These are phyloP conservation scores for Castor canadensis DNA, from an alignment of 2,113 vertebrate genomes.

Conservation along the genomic window DNA sequence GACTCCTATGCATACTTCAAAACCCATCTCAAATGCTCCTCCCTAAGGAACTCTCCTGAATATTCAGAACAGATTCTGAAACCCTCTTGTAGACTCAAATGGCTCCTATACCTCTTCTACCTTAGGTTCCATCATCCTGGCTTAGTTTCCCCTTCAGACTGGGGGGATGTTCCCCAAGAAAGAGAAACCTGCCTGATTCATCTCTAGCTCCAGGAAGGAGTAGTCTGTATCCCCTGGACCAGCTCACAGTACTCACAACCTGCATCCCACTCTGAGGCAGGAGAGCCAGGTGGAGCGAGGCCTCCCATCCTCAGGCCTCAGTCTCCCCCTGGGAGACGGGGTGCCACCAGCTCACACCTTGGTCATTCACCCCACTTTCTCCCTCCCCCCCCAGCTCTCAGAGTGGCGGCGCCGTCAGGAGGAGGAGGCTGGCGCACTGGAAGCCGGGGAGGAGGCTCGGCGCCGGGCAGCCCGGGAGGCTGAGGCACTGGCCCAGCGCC, in stretches of 20 bases:
- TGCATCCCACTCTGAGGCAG: background rate
- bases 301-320: background rate
- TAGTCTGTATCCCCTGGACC: background rate
- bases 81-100: background rate
- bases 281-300: background rate
- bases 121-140: background rate
- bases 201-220: background rate
- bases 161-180: background rate
- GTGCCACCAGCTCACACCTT: fast-evolving
- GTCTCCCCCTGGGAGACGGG: background rate
- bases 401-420: constrained; percentile 91
- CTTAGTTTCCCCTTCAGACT: background rate
- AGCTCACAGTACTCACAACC: background rate
- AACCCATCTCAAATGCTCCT: background rate
- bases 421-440: constrained; percentile 88
- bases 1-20: background rate
- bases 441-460: constrained; percentile 88
- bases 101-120: background rate
- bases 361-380: fast-evolving
- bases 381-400: constrained; percentile 81
- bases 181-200: background rate
- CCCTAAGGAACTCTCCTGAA: background rate
- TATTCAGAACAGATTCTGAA: background rate
- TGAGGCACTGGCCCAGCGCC: constrained; percentile 84
- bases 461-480: constrained; percentile 90